Evolutionary conservation across 2,888 invertebrate species (phyloP).

Genomic region (Sinhomidia bicolor): DNA sequence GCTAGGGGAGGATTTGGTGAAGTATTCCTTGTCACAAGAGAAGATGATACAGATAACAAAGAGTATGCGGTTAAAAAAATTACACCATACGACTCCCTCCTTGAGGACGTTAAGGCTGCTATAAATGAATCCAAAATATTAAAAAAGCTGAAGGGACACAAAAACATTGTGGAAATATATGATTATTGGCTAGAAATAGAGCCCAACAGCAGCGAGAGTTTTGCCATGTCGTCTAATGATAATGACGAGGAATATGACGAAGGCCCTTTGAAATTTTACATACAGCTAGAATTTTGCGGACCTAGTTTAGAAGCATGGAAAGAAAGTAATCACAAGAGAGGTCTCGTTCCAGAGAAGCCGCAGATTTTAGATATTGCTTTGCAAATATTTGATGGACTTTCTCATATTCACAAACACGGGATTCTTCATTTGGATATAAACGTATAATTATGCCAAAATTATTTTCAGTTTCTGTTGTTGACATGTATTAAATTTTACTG

Average conservation of each 20-base stretch:
- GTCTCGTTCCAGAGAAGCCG: background rate
- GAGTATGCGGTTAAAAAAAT: conserved; percentile 76
- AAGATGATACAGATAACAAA: background rate
- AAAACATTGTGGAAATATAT: conserved; percentile 72
- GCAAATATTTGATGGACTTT: conserved; percentile 66
- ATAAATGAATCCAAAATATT: conserved; percentile 77
- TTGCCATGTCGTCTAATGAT: background rate
- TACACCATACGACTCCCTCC: conserved; percentile 60
- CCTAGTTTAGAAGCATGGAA: conserved; percentile 67
- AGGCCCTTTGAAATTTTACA: conserved; percentile 72
- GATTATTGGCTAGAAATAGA: conserved; percentile 78
- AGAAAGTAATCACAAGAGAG: conserved; percentile 15
- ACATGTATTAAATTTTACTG: background rate
- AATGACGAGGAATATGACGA: conserved; percentile 45
- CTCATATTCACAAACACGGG: conserved; percentile 49
- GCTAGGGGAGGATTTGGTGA: conserved; percentile 77
- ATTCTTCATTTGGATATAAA: conserved; percentile 74
- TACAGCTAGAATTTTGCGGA: conserved; percentile 69
- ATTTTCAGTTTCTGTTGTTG: too few relatives aligned
- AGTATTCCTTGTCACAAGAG: conserved; percentile 68
- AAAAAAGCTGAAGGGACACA: conserved; percentile 69
- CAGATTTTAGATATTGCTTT: conserved; percentile 15
- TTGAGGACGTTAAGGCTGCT: conserved; percentile 75
- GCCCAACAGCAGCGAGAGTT: background rate
- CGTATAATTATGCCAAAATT: conserved; percentile 52